Evolutionary conservation across 2,113 vertebrate species (phyloP).

Genomic region (Collichthys lucidus): DNA sequence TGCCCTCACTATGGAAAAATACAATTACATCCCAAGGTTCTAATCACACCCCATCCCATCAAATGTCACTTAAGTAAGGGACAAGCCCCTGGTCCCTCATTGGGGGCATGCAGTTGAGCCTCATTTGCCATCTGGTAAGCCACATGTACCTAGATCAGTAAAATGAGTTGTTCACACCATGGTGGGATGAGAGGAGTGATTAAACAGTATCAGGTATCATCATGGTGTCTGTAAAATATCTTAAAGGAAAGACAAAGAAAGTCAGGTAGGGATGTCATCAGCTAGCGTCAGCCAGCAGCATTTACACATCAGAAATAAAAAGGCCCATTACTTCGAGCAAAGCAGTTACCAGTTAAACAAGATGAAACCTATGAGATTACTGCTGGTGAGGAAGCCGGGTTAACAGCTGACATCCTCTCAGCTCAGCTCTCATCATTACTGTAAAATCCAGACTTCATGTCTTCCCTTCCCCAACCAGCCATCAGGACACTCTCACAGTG

Average conservation of each 20-base stretch:
- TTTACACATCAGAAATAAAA: slow-evolving; percentile 52
- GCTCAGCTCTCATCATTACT: slow-evolving; percentile 69
- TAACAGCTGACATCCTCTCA: slow-evolving; percentile 68
- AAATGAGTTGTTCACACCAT: slow-evolving; percentile 49
- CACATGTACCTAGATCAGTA: slow-evolving; percentile 50
- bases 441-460: slow-evolving; percentile 66
- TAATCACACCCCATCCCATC: slow-evolving; percentile 40
- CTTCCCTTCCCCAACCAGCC: slow-evolving; percentile 29
- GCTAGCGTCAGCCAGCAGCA: slow-evolving; percentile 34
- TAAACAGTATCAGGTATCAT: too few species aligned
- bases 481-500: slow-evolving; percentile 20
- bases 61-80: slow-evolving; percentile 65
- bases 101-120: slow-evolving; percentile 38
- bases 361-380: slow-evolving; percentile 54
- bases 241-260: background rate
- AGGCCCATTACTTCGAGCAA: slow-evolving; percentile 40
- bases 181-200: slow-evolving; percentile 28
- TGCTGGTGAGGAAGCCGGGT: slow-evolving; percentile 40
- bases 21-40: slow-evolving; percentile 55
- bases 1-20: slow-evolving; percentile 26
- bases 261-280: slow-evolving; percentile 25
- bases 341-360: slow-evolving; percentile 49
- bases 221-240: slow-evolving; percentile 1
- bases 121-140: slow-evolving; percentile 70
- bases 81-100: slow-evolving; percentile 22